phyloP scores from a whole-genome alignment of 1,140 invertebrate genomes.

The Acromyrmex heyeri region DNA sequence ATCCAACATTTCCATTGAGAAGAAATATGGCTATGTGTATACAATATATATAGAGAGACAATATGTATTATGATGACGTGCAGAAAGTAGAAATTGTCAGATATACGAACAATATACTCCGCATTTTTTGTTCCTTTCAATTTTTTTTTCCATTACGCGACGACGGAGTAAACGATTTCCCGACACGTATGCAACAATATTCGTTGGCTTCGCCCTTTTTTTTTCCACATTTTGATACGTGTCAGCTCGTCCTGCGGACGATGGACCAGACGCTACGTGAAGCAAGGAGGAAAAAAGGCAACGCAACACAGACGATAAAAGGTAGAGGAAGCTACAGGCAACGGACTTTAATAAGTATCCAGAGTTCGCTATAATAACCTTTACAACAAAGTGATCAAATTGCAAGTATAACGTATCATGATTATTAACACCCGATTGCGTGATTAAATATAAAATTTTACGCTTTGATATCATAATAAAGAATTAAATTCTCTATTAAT shows the following conservation, averaged over 20 bases:
- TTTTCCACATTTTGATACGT: conserved; percentile 60
- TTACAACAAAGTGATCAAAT: conserved; percentile 41
- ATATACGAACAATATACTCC: conserved; percentile 50
- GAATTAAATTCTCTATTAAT: conserved; percentile 20
- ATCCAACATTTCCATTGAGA: conserved; percentile 13
- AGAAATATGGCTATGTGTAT: background rate
- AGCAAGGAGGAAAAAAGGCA: conserved; percentile 14
- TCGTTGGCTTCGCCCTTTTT: conserved; percentile 50
- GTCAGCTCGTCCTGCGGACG: conserved; percentile 49
- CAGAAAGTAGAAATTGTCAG: conserved; percentile 39
- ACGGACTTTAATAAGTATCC: conserved; percentile 54
- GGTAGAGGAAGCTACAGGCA: conserved; percentile 39
- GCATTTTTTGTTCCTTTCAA: background rate
- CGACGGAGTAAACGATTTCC: conserved; percentile 56
- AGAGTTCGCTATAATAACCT: conserved; percentile 40
- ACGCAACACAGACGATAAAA: conserved; percentile 38
- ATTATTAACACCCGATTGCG: conserved; percentile 37
- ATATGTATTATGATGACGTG: conserved; percentile 13
- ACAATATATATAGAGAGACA: background rate
- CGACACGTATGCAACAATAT: conserved; percentile 60
- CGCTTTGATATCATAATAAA: background rate
- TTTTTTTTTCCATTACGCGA: background rate
- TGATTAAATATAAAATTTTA: conserved; percentile 24
- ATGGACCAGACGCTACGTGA: conserved; percentile 29
- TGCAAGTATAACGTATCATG: conserved; percentile 30